Conservation (phyloP, 23 tunicate genomes). For the Halocynthia aurantium region DNA sequence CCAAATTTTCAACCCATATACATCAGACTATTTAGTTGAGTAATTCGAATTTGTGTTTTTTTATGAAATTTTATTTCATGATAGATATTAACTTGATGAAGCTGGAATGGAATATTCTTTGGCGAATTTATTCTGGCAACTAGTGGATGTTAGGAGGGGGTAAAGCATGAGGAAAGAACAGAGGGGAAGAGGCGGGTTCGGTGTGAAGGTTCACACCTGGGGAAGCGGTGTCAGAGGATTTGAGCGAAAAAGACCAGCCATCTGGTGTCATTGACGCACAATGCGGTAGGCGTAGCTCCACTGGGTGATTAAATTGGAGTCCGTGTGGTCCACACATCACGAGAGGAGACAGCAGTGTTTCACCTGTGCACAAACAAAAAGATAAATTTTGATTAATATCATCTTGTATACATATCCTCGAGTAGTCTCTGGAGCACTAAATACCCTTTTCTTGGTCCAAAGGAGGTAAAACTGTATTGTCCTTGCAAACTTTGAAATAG, state of each 20-base stretch:
- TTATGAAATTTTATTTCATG: too few relatives aligned
- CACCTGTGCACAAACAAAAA: slow-evolving; percentile 60
- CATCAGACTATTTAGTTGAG: too few relatives aligned
- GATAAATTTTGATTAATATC: neutral
- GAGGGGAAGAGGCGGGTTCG: slow-evolving; percentile 21
- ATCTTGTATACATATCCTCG: neutral
- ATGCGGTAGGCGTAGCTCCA: slow-evolving; percentile 96
- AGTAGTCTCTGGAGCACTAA: neutral
- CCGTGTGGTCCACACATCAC: slow-evolving; percentile 99
- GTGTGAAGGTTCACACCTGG: slow-evolving; percentile 39
- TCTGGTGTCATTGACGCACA: slow-evolving; percentile 99
- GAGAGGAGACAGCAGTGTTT: slow-evolving; percentile 90
- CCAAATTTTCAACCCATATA: too few relatives aligned
- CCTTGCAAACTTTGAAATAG: slow-evolving; percentile 90
- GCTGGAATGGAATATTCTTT: too few relatives aligned
- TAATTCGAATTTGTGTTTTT: too few relatives aligned
- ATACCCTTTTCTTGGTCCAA: slow-evolving; percentile 87
- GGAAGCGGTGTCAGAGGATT: slow-evolving; percentile 63
- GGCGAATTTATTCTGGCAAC: too few relatives aligned
- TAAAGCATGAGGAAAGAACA: slow-evolving; percentile 10
- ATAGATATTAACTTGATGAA: too few relatives aligned
- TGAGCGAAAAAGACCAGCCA: slow-evolving; percentile 98
- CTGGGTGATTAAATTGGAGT: slow-evolving; percentile 95
- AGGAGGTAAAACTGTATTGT: slow-evolving; percentile 93
- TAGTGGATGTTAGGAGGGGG: neutral